These are phyloP conservation scores for Mystacides longicornis DNA, from an alignment of 2,888 invertebrate genomes.

Conservation along the genomic window DNA sequence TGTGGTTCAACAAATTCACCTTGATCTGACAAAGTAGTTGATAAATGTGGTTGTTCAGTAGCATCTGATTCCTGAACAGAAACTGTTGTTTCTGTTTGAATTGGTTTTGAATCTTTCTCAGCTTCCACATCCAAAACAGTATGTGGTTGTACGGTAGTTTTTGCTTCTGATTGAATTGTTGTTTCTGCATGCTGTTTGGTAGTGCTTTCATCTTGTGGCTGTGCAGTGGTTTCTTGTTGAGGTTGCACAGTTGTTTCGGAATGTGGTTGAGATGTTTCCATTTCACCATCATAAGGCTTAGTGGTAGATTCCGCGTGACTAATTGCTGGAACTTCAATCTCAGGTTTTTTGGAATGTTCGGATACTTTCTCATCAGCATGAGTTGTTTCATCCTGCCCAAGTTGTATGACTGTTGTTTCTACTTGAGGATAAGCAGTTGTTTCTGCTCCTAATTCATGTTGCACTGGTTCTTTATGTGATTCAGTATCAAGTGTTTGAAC, in stretches of 20 bases:
- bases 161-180: not conserved
- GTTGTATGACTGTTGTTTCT: not conserved
- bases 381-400: not conserved
- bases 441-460: not conserved
- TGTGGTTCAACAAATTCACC: not conserved
- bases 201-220: slow-evolving; percentile 11
- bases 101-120: not conserved
- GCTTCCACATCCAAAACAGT: no score
- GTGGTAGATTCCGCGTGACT: slow-evolving; percentile 1
- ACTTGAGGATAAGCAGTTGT: not conserved
- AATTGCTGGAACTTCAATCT: not conserved
- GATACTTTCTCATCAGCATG: not conserved
- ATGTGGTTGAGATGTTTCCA: slow-evolving; percentile 12
- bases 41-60: not conserved
- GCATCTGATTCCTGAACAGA: not conserved
- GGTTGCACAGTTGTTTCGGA: slow-evolving; percentile 16
- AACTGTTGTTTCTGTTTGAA: not conserved
- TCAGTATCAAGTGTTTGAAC: no score
- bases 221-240: slow-evolving; percentile 11
- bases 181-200: not conserved
- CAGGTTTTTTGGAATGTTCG: not conserved
- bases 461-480: not conserved
- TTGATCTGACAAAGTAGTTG: not conserved
- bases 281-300: no score
- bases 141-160: not conserved